Base-by-base conservation (phyloP, 2,797 vertebrate species). In the Eleutherodactylus coqui region DNA sequence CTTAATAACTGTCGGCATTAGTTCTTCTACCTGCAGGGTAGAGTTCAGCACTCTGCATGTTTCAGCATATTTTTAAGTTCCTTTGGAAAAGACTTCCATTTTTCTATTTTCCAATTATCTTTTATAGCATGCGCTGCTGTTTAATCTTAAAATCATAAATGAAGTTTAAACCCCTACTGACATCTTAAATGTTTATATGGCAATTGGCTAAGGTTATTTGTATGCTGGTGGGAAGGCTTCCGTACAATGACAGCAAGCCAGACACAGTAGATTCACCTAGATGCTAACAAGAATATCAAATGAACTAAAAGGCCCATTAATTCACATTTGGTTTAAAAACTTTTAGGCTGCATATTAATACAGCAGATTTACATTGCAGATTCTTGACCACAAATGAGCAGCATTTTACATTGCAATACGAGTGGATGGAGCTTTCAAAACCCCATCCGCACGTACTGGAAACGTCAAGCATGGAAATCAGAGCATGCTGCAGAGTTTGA, bases 81-180 rank as follows among this genome's bases (percentile, higher is more conserved):
- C 79, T 78, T 87, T 87, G 85, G 85, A 83, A 79, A 83, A 87
- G 80, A 51, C 85, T 78, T 45, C 49, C 60, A 79, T 79, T 87
- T 83, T 83, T 79, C 80, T 87, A 83, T 87, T 87, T 79, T 87
- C 75, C 75, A 87, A 87, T 87, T 87, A 87, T 84, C 86, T 87
- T 87, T 87, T 87, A 87, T 87, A 87, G 86, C 86, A 79, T 83
- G 75, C 75, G 38, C 81, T 62, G 86, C 81, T 83, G 81, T 84
- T 87, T 87, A 83, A 87, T 87, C 75, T 83, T 84, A 79, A 58
- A 79, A 73, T 87, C 81, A 82, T 86, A 85, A 88, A 75, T 81
- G 76, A 82, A 72, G 62, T 78, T 73, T 77, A 80, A 69, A 84
- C 38, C 70, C 77, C 36, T 73, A 19, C 82, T 81, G 85, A 78